Evolutionary conservation across 2,113 vertebrate species (phyloP).

Genomic region (Sinocyclocheilus maitianheensis): DNA sequence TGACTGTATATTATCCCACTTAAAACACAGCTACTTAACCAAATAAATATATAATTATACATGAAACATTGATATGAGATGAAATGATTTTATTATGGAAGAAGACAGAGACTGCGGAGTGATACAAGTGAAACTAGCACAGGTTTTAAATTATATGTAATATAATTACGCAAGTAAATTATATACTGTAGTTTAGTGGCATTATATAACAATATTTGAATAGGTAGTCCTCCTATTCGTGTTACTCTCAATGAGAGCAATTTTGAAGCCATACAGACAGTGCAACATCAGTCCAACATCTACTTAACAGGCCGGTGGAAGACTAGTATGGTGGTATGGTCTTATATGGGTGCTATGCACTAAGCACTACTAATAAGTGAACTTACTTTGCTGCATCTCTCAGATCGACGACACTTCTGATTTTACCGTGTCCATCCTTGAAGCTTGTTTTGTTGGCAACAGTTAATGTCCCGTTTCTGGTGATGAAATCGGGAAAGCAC

Average conservation of each 20-base stretch:
- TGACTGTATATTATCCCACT: neutral
- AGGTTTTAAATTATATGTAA: neutral
- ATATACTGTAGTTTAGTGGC: neutral
- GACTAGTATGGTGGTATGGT: neutral
- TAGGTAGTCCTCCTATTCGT: too few relatives aligned
- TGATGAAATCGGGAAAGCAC: constrained; percentile 93
- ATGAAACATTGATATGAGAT: neutral
- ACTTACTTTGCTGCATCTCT: constrained; percentile 88
- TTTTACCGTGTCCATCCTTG: constrained; percentile 82
- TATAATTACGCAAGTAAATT: neutral
- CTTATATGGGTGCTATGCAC: neutral
- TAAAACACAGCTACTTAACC: neutral
- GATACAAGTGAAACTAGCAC: neutral
- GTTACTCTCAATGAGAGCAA: neutral
- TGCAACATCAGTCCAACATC: neutral
- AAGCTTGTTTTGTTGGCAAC: constrained; percentile 84
- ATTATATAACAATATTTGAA: neutral
- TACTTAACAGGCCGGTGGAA: neutral
- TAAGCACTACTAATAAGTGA: neutral
- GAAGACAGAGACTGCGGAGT: neutral
- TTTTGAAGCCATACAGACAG: neutral
- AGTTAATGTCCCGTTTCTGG: constrained; percentile 83
- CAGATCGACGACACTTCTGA: constrained; percentile 83
- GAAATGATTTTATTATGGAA: neutral
- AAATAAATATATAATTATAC: neutral